Evolutionary conservation across 1,140 invertebrate genomes (phyloP), one percentile per base, ranked within the genome.

Genomic region (Caerostris extrusa): DNA sequence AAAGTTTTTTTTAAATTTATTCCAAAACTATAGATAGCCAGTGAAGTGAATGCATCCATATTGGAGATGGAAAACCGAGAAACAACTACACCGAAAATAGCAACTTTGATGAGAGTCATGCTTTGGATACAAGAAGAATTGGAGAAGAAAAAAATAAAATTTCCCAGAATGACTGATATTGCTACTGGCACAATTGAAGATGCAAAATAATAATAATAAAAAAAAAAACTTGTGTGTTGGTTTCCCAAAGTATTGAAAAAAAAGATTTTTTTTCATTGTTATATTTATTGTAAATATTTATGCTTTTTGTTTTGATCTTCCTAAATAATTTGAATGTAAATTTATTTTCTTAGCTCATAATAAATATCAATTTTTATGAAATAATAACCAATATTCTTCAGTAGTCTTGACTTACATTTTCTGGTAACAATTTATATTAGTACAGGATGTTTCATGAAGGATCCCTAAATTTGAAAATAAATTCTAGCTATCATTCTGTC

Each of bases 21-120:
- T 61, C 17, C 17, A 14, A 10, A 61, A 64, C 55, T 96, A 55
- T 95, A 99, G 98, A 98, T 99, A 95, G 99, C 99, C 14, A 99
- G 98, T 96, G 98, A 99, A 97, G 96, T 99, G 7, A 99, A 99
- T 96, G 98, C 98, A 93, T 98, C 99, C 3, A 99, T 99, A 95
- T 96, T 99, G 55, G 98, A 98, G 95, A 98, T 98, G 96, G 98
- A 99, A 96, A 98, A 98, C 95, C 97, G 97, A 82, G 98, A 98
- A 50, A 98, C 98, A 82, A 98, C 98, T 12, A 95, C 95, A 7
- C 97, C 97, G 3, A 98, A 98, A 95, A 96, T 99, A 67, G 98
- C 98, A 95, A 98, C 98, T 95, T 96, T 99, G 3, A 96, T 99
- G 6, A 98, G 99, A 96, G 97, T 99, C 95, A 98, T 99, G 95